Percentiles rank a stretch among this genome's conserved stretches.
phyloP scores from a whole-genome alignment of 2,797 vertebrate genomes.

The Microctenopoma steveboyesi region DNA sequence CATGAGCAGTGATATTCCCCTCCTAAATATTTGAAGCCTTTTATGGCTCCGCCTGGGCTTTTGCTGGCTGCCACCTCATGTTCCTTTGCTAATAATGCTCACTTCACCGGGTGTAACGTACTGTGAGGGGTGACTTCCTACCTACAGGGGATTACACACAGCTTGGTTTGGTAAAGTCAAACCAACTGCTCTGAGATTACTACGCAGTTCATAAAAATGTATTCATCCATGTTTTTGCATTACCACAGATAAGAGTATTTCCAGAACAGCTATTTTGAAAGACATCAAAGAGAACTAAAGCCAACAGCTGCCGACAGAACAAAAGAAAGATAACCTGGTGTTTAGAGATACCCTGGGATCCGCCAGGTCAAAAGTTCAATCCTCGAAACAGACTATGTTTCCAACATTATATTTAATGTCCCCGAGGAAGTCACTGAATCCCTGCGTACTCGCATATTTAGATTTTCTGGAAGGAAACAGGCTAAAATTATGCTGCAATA shows the following conservation, averaged over 20 bases:
- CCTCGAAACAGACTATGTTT: constrained; percentile 7
- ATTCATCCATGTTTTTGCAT: neutral
- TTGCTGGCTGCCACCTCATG: constrained; percentile 38
- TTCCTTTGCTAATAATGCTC: constrained; percentile 36
- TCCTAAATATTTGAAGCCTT: constrained; percentile 57
- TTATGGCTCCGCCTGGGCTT: constrained; percentile 44
- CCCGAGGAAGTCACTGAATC: constrained; percentile 7
- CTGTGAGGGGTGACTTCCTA: constrained; percentile 28
- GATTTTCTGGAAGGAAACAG: neutral
- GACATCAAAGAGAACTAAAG: neutral
- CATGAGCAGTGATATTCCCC: constrained; percentile 56
- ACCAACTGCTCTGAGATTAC: neutral
- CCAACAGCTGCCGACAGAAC: neutral
- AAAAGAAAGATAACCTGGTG: neutral
- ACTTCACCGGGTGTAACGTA: constrained; percentile 30
- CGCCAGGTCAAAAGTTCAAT: constrained; percentile 27
- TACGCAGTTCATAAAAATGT: too few relatives aligned
- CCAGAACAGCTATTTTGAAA: neutral
- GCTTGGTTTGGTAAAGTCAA: neutral
- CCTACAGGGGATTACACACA: constrained; percentile 9
- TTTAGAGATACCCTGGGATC: neutral
- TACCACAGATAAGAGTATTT: neutral
- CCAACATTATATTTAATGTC: constrained; percentile 12
- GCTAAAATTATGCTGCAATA: neutral
- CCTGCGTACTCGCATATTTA: constrained; percentile 4